These are phyloP conservation scores for Halictus quadricinctus DNA, from an alignment of 2,888 invertebrate species.

Conservation along the genomic window DNA sequence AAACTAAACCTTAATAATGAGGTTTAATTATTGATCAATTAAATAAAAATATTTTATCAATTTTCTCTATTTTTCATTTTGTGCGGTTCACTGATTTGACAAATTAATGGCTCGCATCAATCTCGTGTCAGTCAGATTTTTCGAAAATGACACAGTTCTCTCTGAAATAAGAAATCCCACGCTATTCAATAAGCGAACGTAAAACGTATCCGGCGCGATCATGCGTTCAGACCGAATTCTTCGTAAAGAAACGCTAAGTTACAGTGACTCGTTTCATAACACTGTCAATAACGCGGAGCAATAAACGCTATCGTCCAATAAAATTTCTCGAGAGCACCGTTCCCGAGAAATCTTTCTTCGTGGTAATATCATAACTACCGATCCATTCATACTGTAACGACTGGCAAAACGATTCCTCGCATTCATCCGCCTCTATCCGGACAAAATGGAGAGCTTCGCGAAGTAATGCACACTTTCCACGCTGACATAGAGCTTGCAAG, in stretches of 20 bases:
- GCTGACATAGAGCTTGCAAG: neutral
- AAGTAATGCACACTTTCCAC: neutral
- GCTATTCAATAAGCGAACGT: neutral
- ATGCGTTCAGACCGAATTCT: conserved; percentile 8
- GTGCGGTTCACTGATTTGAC: neutral
- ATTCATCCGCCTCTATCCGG: neutral
- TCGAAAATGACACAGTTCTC: neutral
- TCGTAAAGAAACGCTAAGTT: conserved; percentile 7
- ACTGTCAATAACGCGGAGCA: conserved; percentile 33
- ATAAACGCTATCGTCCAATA: conserved; percentile 31
- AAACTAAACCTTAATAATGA: neutral
- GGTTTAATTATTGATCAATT: no score
- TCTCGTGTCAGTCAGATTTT: no score
- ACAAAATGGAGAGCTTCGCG: neutral
- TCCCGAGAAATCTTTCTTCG: conserved; percentile 20
- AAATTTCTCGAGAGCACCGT: conserved; percentile 31
- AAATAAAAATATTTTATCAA: no score
- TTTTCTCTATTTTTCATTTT: neutral
- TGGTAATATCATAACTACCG: conserved; percentile 12
- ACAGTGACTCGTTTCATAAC: conserved; percentile 34
- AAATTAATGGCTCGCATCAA: neutral
- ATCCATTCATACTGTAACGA: conserved; percentile 17
- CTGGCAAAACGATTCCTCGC: conserved; percentile 12
- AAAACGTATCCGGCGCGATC: conserved; percentile 1
- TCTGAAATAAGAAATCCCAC: neutral